Evolutionary conservation across 2,113 vertebrate species (phyloP).

Genomic region (Mobula hypostoma): DNA sequence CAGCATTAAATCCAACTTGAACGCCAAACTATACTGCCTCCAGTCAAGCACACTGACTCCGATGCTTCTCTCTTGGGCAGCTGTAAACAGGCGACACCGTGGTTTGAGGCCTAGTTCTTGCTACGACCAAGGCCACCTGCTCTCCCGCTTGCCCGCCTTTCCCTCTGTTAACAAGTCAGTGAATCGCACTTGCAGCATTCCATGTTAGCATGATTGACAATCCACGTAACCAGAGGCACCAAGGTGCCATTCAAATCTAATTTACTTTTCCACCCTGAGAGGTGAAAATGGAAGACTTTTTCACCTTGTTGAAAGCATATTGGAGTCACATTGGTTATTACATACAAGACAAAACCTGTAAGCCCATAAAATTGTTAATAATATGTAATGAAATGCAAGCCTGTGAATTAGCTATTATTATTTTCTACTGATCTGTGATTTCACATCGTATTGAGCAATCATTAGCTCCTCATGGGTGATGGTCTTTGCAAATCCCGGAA

Average conservation of each 20-base stretch:
- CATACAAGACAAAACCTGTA: constrained; percentile 77
- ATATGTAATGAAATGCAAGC: constrained; percentile 78
- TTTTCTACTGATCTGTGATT: constrained; percentile 68
- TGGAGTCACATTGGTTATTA: constrained; percentile 65
- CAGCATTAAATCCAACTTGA: too few relatives aligned
- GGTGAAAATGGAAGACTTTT: background rate
- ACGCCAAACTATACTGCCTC: too few relatives aligned
- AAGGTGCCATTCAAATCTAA: background rate
- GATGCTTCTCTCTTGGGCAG: too few relatives aligned
- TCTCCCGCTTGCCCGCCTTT: too few relatives aligned
- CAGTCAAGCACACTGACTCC: too few relatives aligned
- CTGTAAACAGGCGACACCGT: too few relatives aligned
- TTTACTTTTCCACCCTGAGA: background rate
- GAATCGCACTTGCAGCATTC: too few relatives aligned
- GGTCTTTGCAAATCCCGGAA: constrained; percentile 49
- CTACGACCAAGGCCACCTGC: too few relatives aligned
- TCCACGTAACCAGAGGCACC: too few relatives aligned
- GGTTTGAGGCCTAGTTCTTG: too few relatives aligned
- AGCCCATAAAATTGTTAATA: constrained; percentile 81
- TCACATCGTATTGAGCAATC: constrained; percentile 73
- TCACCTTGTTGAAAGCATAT: constrained; percentile 41
- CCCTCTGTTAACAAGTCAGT: too few relatives aligned
- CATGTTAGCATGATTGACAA: too few relatives aligned
- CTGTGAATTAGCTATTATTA: constrained; percentile 75
- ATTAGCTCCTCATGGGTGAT: constrained; percentile 67